These are phyloP conservation scores for Arremon aurantiirostris DNA, from an alignment of 2,797 vertebrate genomes.

Conservation along the genomic window DNA sequence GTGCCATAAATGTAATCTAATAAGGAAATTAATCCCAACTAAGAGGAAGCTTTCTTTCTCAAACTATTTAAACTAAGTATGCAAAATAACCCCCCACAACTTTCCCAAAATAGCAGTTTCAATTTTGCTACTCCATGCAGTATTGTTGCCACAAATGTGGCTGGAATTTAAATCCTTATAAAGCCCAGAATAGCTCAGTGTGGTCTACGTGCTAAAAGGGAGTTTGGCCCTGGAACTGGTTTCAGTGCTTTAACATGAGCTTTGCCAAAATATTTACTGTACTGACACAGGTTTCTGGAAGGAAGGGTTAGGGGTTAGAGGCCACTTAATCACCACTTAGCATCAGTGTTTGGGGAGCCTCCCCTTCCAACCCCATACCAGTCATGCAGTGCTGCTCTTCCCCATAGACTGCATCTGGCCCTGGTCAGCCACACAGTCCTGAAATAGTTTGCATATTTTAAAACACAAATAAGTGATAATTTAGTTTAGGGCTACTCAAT, in stretches of 20 bases:
- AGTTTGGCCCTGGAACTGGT: background rate
- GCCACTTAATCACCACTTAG: background rate
- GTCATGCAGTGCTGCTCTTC: background rate
- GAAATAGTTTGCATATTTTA: slow-evolving; percentile 1
- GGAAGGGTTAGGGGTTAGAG: background rate
- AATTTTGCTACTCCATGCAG: background rate
- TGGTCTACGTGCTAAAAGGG: background rate
- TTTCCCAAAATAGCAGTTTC: slow-evolving; percentile 35
- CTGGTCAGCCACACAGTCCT: background rate
- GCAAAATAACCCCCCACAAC: background rate
- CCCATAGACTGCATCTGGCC: background rate
- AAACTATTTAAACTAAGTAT: no score
- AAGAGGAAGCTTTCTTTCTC: background rate
- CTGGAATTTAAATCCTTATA: slow-evolving; percentile 24
- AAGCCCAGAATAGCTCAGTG: background rate
- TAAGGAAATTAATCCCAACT: background rate
- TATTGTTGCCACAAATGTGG: background rate
- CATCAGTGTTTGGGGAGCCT: background rate
- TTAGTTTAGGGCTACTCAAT: background rate
- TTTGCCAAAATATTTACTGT: background rate
- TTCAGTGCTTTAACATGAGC: background rate
- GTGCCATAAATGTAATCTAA: background rate
- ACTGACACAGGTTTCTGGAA: background rate
- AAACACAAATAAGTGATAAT: background rate
- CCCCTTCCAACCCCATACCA: background rate